These are phyloP conservation scores for Trichopria drosophilae DNA, from an alignment of 2,888 invertebrate species.

Conservation along the genomic window DNA sequence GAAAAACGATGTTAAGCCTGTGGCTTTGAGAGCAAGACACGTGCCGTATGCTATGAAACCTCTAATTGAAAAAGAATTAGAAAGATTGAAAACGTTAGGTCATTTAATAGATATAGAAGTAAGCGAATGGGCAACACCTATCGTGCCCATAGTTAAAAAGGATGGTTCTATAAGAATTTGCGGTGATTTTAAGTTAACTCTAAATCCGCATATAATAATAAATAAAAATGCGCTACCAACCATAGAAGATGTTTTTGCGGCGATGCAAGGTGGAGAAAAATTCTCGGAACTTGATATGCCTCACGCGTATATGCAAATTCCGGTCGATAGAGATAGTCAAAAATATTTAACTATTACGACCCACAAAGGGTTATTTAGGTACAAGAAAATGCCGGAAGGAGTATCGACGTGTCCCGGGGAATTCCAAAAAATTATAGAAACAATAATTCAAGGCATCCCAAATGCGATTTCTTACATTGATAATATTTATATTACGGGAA, in stretches of 20 bases:
- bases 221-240: conserved; percentile 12
- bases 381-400: conserved; percentile 40
- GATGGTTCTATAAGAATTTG: conserved; percentile 15
- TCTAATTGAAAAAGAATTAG: no score
- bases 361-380: conserved; percentile 10
- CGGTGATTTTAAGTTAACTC: conserved; percentile 16
- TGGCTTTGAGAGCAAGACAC: neutral
- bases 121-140: no score
- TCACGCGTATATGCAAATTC: conserved; percentile 13
- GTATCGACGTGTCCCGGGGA: conserved; percentile 30
- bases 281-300: conserved; percentile 18
- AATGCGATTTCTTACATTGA: conserved; percentile 7
- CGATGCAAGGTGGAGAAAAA: neutral
- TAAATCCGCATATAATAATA: neutral
- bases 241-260: conserved; percentile 3
- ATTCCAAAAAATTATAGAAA: conserved; percentile 31
- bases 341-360: conserved; percentile 4
- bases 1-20: no score
- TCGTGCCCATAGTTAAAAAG: no score
- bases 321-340: conserved; percentile 4
- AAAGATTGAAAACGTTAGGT: no score
- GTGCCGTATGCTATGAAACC: no score
- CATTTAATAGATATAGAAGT: no score
- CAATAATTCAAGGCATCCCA: conserved; percentile 11
- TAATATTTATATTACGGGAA: conserved; percentile 6